Base-by-base conservation (phyloP, 2,888 invertebrate species). In the Anthophora plumipes region DNA sequence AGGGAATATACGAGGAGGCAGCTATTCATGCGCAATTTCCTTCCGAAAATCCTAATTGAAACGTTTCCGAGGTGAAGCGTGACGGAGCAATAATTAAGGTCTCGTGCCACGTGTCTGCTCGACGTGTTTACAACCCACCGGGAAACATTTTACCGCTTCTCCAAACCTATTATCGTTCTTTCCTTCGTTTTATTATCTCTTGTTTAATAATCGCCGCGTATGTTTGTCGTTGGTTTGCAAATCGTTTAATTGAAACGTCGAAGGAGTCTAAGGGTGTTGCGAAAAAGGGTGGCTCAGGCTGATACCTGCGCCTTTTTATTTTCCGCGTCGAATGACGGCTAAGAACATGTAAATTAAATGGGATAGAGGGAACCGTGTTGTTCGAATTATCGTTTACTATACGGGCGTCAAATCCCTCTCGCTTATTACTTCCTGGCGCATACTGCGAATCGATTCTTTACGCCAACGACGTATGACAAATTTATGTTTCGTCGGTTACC, bases 61-160 rank as follows among this genome's bases (percentile, higher is more conserved):
- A 78, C 79, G 69, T 82, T 67, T 75, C 57, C 74, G 82, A 77
- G 77, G 60, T 66, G 73, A 76, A 82, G 79, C 85, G 80, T 84
- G 73, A 81, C 84, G 73, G 46, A 60, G 85, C 66, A 85, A 86
- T 85, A 85, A 86, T 85, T 83, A 83, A 66, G 80, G 67, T 17
- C 75, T 63, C 75, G 71, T 69, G 83, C 77, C 86, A 86, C 84
- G 82, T 77, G 83, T 50, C 52, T 22, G 41, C 37, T 67, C 25
- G n/a, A 60, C 12, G 46, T 67, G 57, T 43, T 72, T 57, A 41
- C 63, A 57, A 55, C 20, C 57, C 9, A 8, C 0, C n/a, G 43
- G 37, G 8, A 25, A 71, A 57, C 12, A n/a, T 67, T 60, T 52
- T 60, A 48, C 22, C 22, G 11, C 17, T 48, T 67, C 25, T 25